Evolutionary conservation across 2,113 vertebrate genomes (phyloP).

Genomic region (Athene noctua): DNA sequence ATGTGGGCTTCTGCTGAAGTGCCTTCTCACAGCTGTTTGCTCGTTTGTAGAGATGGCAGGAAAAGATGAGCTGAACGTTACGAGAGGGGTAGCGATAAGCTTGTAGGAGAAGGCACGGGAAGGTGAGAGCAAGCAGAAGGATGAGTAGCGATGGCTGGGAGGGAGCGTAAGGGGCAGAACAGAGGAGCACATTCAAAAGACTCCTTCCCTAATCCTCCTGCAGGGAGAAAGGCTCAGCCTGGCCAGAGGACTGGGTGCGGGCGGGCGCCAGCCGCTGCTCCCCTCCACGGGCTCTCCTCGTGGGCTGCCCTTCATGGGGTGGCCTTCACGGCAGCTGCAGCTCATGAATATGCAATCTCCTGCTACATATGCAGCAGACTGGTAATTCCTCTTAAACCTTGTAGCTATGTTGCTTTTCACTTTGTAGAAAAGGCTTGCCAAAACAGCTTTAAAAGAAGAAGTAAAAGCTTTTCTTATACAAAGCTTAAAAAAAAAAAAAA

Average conservation of each 20-base stretch:
- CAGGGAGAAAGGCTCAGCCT: not conserved
- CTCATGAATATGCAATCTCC: slow-evolving; percentile 31
- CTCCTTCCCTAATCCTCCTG: not conserved
- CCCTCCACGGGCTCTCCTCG: not conserved
- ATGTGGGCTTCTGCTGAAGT: not conserved
- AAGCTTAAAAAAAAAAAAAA: not conserved
- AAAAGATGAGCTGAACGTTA: not conserved
- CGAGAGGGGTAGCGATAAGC: accelerated
- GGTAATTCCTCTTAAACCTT: slow-evolving; percentile 13
- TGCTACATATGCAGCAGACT: slow-evolving; percentile 7
- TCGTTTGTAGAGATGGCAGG: not conserved
- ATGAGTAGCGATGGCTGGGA: not conserved
- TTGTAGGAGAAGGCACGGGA: not conserved
- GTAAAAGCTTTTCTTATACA: not conserved
- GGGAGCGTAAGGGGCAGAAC: not conserved
- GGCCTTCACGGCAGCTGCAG: not conserved
- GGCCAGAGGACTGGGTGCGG: not conserved
- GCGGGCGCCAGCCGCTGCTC: not conserved
- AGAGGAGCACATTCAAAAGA: not conserved
- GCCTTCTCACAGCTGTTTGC: not conserved
- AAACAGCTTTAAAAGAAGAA: not conserved
- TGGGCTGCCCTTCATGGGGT: not conserved
- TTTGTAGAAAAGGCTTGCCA: not conserved
- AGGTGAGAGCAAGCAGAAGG: not conserved
- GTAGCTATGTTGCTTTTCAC: not conserved